Evolutionary conservation across 2,797 vertebrate species (phyloP).

Genomic region (Pangasius larnaudii): DNA sequence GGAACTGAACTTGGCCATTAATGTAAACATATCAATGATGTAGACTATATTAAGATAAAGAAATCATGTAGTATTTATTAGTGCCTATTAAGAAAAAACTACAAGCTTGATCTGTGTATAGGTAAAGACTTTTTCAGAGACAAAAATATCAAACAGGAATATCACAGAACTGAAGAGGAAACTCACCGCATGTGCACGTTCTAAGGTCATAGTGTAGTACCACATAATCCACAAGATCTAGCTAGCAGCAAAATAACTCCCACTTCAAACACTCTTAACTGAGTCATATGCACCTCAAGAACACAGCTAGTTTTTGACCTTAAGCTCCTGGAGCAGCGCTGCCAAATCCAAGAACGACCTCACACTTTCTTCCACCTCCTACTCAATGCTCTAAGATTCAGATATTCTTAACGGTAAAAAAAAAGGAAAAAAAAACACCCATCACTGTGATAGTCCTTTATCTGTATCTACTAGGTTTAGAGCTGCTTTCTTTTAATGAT

Average conservation of each 20-base stretch:
- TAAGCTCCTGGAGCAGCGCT: neutral
- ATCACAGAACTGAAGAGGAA: neutral
- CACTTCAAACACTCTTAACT: constrained; percentile 32
- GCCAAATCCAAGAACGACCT: constrained; percentile 22
- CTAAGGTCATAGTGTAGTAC: constrained; percentile 1
- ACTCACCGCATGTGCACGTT: neutral
- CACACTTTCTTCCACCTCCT: constrained; percentile 18
- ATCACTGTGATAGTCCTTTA: constrained; percentile 59
- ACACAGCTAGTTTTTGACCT: constrained; percentile 38
- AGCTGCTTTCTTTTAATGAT: constrained; percentile 60
- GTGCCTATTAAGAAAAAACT: neutral
- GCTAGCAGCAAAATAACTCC: constrained; percentile 33
- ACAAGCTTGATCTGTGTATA: neutral
- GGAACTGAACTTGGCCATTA: neutral
- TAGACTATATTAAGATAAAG: neutral
- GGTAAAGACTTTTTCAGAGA: neutral
- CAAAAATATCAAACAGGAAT: neutral
- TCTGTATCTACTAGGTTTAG: constrained; percentile 40
- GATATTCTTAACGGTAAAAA: constrained; percentile 57
- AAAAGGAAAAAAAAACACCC: constrained; percentile 60
- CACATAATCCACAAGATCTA: neutral
- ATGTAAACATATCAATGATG: neutral
- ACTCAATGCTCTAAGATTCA: constrained; percentile 63
- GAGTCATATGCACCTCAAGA: constrained; percentile 8
- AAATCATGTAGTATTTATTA: neutral